Evolutionary conservation across 2,797 vertebrate genomes (phyloP).

Genomic region (Heliangelus exortis): DNA sequence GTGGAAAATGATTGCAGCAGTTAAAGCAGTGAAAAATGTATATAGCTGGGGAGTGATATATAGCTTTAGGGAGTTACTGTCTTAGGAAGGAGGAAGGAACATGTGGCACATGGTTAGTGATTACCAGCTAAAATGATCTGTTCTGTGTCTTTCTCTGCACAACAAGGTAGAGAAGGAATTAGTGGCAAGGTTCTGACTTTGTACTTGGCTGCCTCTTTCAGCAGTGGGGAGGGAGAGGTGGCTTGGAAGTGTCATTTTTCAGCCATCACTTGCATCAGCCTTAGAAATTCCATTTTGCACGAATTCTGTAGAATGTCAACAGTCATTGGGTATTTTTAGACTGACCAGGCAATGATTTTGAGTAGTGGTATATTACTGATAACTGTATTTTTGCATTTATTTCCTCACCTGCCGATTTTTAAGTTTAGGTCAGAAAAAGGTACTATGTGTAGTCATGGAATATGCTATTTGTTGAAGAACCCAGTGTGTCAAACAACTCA

Average conservation of each 20-base stretch:
- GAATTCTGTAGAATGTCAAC: background rate
- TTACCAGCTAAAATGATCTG: background rate
- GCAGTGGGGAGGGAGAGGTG: rapidly evolving
- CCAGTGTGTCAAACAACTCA: background rate
- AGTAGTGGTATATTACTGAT: background rate
- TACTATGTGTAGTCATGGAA: background rate
- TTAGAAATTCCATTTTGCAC: background rate
- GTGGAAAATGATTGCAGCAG: background rate
- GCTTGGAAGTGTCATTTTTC: background rate
- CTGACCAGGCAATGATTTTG: background rate
- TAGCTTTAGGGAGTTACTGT: background rate
- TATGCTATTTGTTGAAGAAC: background rate
- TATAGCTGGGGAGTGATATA: background rate
- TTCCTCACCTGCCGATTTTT: background rate
- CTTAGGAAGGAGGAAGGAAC: background rate
- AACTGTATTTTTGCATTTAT: background rate
- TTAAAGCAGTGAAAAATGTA: background rate
- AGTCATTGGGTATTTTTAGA: background rate
- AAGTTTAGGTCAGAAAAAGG: background rate
- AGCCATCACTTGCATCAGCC: background rate
- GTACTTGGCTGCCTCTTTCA: background rate
- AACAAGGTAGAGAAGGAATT: background rate
- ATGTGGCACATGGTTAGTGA: background rate
- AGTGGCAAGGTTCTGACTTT: background rate
- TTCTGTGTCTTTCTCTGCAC: background rate